Conservation (phyloP, 2,888 invertebrate genomes). For the Aleiodes leptofemur region DNA sequence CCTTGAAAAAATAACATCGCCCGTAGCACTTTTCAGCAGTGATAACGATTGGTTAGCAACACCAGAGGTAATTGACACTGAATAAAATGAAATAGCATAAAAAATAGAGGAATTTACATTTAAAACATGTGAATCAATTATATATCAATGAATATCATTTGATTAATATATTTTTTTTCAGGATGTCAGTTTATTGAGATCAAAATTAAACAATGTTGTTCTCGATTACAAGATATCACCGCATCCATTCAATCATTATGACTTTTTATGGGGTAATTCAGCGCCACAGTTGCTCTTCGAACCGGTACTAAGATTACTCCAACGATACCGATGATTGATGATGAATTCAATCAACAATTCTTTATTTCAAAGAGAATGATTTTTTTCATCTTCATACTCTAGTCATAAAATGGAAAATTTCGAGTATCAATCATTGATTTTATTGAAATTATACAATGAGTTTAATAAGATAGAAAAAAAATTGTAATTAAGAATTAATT, state of each 20-base stretch:
- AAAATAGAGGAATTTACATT: not conserved
- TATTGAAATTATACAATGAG: slow-evolving; percentile 40
- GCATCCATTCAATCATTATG: slow-evolving; percentile 68
- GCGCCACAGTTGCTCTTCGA: slow-evolving; percentile 63
- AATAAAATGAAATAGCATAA: not conserved
- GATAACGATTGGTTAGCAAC: slow-evolving; percentile 66
- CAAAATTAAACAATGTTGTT: slow-evolving; percentile 62
- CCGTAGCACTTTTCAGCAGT: slow-evolving; percentile 69
- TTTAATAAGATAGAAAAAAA: too few species aligned
- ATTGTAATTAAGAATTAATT: too few species aligned
- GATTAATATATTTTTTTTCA: slow-evolving; percentile 52
- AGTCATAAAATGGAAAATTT: not conserved
- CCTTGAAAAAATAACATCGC: slow-evolving; percentile 65
- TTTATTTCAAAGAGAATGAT: not conserved
- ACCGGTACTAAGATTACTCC: slow-evolving; percentile 63
- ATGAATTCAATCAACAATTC: slow-evolving; percentile 7
- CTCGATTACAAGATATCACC: slow-evolving; percentile 60
- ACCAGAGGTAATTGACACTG: slow-evolving; percentile 60
- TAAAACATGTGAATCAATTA: not conserved
- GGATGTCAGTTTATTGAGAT: slow-evolving; percentile 62
- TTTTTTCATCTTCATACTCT: slow-evolving; percentile 17
- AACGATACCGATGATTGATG: slow-evolving; percentile 57
- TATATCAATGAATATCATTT: not conserved
- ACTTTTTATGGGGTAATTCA: slow-evolving; percentile 70
- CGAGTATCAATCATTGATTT: slow-evolving; percentile 45